Conservation (phyloP, 2,888 invertebrate species). For the Theretra japonica region DNA sequence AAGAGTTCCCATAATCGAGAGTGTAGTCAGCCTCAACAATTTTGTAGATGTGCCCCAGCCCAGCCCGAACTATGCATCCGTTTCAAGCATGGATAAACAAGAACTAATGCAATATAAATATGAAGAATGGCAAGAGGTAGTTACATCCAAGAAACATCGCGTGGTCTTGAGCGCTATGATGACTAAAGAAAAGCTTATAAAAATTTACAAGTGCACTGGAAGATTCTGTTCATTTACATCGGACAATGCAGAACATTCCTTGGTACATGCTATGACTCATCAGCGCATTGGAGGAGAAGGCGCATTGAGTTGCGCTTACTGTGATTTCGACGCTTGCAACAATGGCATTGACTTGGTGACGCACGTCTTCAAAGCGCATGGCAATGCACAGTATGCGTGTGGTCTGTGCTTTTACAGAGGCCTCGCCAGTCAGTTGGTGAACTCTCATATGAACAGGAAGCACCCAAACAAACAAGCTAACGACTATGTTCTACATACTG, state of each 20-base stretch:
- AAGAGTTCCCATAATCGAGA: conserved; percentile 76
- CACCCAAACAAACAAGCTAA: conserved; percentile 52
- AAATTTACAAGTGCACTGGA: conserved; percentile 76
- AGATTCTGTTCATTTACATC: conserved; percentile 73
- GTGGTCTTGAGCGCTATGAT: conserved; percentile 79
- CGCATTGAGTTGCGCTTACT: conserved; percentile 85
- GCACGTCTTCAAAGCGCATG: conserved; percentile 87
- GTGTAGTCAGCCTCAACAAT: conserved; percentile 80
- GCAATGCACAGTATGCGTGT: conserved; percentile 86
- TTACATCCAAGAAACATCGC: conserved; percentile 69
- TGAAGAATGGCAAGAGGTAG: conserved; percentile 66
- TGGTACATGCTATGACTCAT: conserved; percentile 72
- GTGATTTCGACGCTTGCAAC: conserved; percentile 70
- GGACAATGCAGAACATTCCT: conserved; percentile 65
- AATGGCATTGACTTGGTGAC: conserved; percentile 74
- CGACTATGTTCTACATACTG: conserved; percentile 51
- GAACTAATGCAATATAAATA: conserved; percentile 53
- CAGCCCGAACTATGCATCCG: conserved; percentile 47
- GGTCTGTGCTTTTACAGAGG: conserved; percentile 88
- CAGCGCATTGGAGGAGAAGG: conserved; percentile 66
- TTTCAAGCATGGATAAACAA: conserved; percentile 36
- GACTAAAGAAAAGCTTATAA: conserved; percentile 71
- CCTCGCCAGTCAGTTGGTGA: conserved; percentile 84
- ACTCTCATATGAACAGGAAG: conserved; percentile 80
- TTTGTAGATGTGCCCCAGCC: conserved; percentile 41